A percentile compares a stretch with the other conserved stretches of the same genome.
Conservation (phyloP, 2,113 vertebrate genomes). For the Chauna torquata region DNA sequence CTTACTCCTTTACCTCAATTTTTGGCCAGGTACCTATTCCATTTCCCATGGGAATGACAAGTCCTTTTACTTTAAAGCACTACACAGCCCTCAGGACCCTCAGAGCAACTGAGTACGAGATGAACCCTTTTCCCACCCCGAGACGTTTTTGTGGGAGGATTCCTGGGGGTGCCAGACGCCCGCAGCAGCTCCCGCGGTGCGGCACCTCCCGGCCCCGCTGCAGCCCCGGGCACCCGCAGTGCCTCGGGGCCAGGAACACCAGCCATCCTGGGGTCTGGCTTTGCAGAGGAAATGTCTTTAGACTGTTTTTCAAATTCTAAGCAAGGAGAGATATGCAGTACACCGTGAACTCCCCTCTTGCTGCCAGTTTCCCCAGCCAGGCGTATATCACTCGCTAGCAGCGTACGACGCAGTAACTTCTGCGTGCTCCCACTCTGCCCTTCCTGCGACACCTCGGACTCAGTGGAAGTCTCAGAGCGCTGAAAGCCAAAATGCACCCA, state of each 20-base stretch:
- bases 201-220: too few species aligned
- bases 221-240: background rate
- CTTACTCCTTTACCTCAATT: background rate
- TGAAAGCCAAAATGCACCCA: background rate
- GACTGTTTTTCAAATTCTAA: background rate
- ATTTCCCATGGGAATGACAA: background rate
- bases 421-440: background rate
- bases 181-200: too few species aligned
- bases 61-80: background rate
- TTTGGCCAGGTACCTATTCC: background rate
- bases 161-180: too few species aligned
- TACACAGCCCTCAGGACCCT: background rate
- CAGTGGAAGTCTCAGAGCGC: background rate
- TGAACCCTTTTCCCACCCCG: too few species aligned
- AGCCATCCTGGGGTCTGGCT: too few species aligned
- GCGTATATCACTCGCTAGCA: background rate
- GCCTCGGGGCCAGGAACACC: background rate
- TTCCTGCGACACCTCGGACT: fast-evolving
- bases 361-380: background rate
- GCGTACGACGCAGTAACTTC: background rate
- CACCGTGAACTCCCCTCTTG: background rate
- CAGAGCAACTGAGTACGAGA: too few species aligned
- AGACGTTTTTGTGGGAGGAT: too few species aligned
- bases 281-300: background rate
- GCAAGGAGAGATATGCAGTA: background rate